These are phyloP conservation scores for Oenanthe oenanthe DNA, from an alignment of 2,113 vertebrate genomes.

Conservation along the genomic window DNA sequence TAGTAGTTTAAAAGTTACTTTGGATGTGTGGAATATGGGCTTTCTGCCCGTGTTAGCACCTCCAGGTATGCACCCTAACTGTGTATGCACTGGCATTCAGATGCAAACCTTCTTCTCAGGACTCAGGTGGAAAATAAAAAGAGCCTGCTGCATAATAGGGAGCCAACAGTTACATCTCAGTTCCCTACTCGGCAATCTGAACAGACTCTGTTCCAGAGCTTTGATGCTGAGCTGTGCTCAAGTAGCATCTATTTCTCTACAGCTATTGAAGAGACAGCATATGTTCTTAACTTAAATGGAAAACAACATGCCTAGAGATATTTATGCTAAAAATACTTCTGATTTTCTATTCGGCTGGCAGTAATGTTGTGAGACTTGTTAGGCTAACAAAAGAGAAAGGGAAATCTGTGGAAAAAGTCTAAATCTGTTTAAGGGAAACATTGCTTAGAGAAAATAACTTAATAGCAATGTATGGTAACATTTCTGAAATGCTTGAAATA, in stretches of 20 bases:
- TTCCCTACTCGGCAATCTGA: not conserved
- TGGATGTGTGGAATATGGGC: not conserved
- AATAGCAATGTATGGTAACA: not conserved
- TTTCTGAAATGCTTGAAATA: not conserved
- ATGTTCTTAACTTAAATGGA: not conserved
- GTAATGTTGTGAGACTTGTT: not conserved
- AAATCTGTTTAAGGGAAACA: not conserved
- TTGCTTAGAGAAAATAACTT: not conserved
- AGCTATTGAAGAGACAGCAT: not conserved
- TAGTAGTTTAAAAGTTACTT: not conserved
- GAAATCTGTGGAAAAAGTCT: not conserved
- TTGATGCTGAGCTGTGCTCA: not conserved
- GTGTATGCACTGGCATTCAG: not conserved
- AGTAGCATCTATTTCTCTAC: not conserved
- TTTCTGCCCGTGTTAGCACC: not conserved
- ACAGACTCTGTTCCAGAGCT: not conserved
- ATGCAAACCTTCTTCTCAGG: not conserved
- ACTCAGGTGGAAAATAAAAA: rapidly evolving
- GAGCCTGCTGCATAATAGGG: rapidly evolving
- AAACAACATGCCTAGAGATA: not conserved
- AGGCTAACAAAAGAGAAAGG: not conserved
- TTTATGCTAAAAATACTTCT: not conserved
- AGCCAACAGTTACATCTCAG: not conserved
- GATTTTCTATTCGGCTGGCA: not conserved
- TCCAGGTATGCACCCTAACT: rapidly evolving